These are phyloP conservation scores for Lycodopsis pacificus DNA, from an alignment of 2,797 vertebrate species.

Conservation along the genomic window DNA sequence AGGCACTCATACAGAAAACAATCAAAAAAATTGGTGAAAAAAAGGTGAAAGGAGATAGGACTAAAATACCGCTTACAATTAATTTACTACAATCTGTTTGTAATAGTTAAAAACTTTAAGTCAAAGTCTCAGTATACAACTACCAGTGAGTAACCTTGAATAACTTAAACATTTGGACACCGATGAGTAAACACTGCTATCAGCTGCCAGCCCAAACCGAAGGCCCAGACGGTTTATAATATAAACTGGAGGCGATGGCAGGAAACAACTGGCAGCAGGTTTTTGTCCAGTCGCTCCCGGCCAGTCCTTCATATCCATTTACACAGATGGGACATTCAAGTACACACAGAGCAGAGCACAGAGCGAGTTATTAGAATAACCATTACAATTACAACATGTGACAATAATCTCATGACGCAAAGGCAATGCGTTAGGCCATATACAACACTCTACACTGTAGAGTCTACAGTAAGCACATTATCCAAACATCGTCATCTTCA, in stretches of 20 bases:
- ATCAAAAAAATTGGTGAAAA: not conserved
- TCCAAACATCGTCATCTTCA: not conserved
- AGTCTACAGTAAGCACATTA: not conserved
- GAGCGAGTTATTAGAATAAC: not conserved
- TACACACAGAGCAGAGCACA: not conserved
- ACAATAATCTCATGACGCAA: not conserved
- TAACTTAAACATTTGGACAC: not conserved
- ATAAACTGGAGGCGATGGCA: slow-evolving; percentile 23
- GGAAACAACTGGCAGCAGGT: slow-evolving; percentile 16
- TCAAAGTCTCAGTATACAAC: not conserved
- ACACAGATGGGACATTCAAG: slow-evolving; percentile 9
- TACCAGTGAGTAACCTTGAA: not conserved
- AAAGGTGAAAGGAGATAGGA: not conserved
- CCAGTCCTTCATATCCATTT: slow-evolving; percentile 1
- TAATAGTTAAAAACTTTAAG: not conserved
- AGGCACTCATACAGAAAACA: not conserved
- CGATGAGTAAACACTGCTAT: slow-evolving; percentile 13
- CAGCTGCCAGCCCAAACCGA: slow-evolving; percentile 18
- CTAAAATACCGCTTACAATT: not conserved
- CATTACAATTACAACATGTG: not conserved
- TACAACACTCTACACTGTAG: not conserved
- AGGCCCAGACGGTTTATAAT: not conserved
- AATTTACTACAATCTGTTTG: not conserved
- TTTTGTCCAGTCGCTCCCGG: not conserved
- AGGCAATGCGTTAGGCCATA: not conserved